Percentiles rank a stretch among this genome's conserved stretches.
Conservation (phyloP, 1,140 invertebrate species). For the Samia ricini region DNA sequence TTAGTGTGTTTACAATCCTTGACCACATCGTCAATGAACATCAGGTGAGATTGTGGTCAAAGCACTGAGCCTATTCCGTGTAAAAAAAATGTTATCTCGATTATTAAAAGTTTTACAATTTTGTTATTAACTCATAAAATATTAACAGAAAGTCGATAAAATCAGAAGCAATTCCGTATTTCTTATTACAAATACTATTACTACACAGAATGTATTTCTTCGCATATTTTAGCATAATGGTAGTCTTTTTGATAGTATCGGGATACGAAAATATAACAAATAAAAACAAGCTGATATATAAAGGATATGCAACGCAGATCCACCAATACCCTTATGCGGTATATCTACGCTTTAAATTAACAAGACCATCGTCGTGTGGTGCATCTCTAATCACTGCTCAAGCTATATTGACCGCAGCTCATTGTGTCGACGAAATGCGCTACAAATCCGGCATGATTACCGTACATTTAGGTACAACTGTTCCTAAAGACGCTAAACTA, state of each 20-base stretch:
- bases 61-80: no score
- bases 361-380: slow-evolving; percentile 24
- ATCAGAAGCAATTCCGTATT: not conserved
- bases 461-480: slow-evolving; percentile 19
- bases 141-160: not conserved
- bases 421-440: slow-evolving; percentile 24
- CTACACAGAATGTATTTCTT: not conserved
- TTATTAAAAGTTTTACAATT: not conserved
- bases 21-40: no score
- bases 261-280: not conserved
- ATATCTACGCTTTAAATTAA: slow-evolving; percentile 19
- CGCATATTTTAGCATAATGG: not conserved
- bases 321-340: slow-evolving; percentile 21
- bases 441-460: slow-evolving; percentile 12
- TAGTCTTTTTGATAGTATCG: not conserved
- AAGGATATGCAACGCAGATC: slow-evolving; percentile 23
- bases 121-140: not conserved
- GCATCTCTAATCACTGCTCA: slow-evolving; percentile 21
- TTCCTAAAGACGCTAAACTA: slow-evolving; percentile 18
- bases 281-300: slow-evolving; percentile 14
- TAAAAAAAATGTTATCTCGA: not conserved
- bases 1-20: no score
- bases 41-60: no score
- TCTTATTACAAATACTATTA: not conserved
- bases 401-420: slow-evolving; percentile 25